Evolutionary conservation across 1,140 invertebrate species (phyloP).

Genomic region (Coelopa frigida): DNA sequence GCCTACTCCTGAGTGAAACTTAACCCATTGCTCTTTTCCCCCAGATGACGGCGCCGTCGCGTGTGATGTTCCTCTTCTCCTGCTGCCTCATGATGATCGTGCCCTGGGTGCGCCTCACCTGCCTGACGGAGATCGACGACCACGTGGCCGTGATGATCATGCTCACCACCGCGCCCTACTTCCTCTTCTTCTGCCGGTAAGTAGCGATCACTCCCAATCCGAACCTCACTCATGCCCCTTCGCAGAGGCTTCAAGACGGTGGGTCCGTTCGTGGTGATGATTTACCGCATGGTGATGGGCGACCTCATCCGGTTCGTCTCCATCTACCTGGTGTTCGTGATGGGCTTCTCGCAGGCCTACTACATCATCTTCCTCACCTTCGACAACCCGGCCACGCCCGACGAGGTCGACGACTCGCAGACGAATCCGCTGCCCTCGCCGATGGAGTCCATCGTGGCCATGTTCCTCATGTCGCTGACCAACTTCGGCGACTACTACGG

Average conservation of each 20-base stretch:
- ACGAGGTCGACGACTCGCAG: slow-evolving; percentile 63
- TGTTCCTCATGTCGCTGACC: slow-evolving; percentile 96
- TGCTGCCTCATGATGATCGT: slow-evolving; percentile 79
- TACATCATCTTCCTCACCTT: slow-evolving; percentile 88
- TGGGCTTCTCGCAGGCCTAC: slow-evolving; percentile 96
- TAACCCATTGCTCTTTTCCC: slow-evolving; percentile 17
- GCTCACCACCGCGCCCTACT: slow-evolving; percentile 92
- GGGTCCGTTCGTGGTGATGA: slow-evolving; percentile 98
- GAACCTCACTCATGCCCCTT: slow-evolving; percentile 16
- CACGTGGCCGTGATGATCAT: slow-evolving; percentile 88
- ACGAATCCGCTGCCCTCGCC: slow-evolving; percentile 83
- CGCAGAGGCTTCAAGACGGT: slow-evolving; percentile 93
- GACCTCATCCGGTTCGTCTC: slow-evolving; percentile 91
- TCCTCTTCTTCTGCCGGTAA: slow-evolving; percentile 95
- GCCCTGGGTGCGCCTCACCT: slow-evolving; percentile 75
- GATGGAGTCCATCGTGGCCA: slow-evolving; percentile 88
- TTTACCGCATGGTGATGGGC: slow-evolving; percentile 95
- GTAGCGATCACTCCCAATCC: background rate
- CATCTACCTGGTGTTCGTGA: slow-evolving; percentile 94
- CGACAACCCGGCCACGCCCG: slow-evolving; percentile 65
- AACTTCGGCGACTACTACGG: slow-evolving; percentile 93
- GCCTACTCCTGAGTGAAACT: background rate
- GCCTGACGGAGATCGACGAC: slow-evolving; percentile 80
- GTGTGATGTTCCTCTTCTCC: slow-evolving; percentile 90
- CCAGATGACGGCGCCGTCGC: slow-evolving; percentile 74